Conservation (phyloP, 1,140 invertebrate genomes). For the Bombyx mori region DNA sequence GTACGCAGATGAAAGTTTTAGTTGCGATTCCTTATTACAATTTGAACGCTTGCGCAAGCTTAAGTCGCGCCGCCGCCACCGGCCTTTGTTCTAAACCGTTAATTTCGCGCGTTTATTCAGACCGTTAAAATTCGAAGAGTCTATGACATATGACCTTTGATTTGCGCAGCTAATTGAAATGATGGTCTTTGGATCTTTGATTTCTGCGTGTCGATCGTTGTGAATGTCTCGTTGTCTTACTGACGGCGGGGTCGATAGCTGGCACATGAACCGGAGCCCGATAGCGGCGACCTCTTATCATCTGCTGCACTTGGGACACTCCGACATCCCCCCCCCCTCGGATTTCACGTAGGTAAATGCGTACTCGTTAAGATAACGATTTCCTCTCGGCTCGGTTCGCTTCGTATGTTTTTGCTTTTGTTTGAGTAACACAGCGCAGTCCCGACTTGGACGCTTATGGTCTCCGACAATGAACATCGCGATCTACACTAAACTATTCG, state of each 20-base stretch:
- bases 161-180: slow-evolving; percentile 34
- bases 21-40: slow-evolving; percentile 46
- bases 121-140: slow-evolving; percentile 18
- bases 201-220: slow-evolving; percentile 5
- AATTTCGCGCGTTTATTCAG: neutral
- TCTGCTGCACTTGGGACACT: slow-evolving; percentile 42
- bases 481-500: neutral
- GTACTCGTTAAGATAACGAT: slow-evolving; percentile 61
- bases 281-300: slow-evolving; percentile 49
- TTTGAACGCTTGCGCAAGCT: slow-evolving; percentile 45
- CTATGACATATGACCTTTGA: no score
- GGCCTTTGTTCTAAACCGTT: neutral
- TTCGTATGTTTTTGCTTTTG: slow-evolving; percentile 49
- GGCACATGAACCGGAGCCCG: slow-evolving; percentile 50
- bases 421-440: slow-evolving; percentile 30
- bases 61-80: slow-evolving; percentile 6
- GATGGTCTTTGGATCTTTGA: slow-evolving; percentile 9
- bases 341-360: slow-evolving; percentile 60
- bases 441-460: slow-evolving; percentile 35
- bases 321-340: slow-evolving; percentile 40
- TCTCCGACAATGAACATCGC: slow-evolving; percentile 26
- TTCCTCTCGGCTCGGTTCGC: slow-evolving; percentile 49
- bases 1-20: slow-evolving; percentile 57
- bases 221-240: slow-evolving; percentile 26
- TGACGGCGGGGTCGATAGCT: slow-evolving; percentile 64